Evolutionary conservation across 2,797 vertebrate species (phyloP), one percentile per base, ranked within the genome.

Genomic region (Calcarius lapponicus): DNA sequence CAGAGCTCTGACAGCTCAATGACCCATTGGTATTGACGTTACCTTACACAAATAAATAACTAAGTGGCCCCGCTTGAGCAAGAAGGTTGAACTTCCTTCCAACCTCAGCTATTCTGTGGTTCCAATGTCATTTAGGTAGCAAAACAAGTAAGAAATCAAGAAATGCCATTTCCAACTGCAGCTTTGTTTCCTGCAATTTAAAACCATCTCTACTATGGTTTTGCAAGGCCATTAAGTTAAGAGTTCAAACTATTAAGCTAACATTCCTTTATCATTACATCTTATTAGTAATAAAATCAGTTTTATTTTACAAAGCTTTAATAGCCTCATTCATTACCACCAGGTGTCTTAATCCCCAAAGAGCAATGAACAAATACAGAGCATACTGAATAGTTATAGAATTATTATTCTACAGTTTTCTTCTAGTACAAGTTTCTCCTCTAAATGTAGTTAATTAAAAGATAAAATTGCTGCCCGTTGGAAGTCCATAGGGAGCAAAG

Each of bases 221-320:
- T n/a, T 64, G 32, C 34, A 90, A 90, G 65, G 38, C 61, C 42
- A 80, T 48, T 93, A 94, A 80, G 64, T 67, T 67, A 86, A 67
- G n/a, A 87, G 60, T 83, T 92, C 53, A 80, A 86, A 57, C n/a
- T 60, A 80, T 40, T 71, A 86, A 78, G n/a, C 48, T 86, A 86
- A 74, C 36, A 71, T 86, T 74, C 51, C 54, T 90, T 91, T 93
- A 83, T 60, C 38, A 29, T 80, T 95, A 85, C 13, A 56, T 82
- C 48, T 53, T 72, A 80, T 84, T 80, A 93, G 57, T 64, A 93
- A 86, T 28, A 79, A 54, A 75, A 92, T 42, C 86, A 64, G 43
- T 82, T 93, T 94, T 60, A 83, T 64, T 90, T 74, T 70, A 86
- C 42, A 84, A 86, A 94, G 47, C 20, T 86, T 93, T 88, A 86